A percentile compares a stretch with the other conserved stretches of the same genome.
phyloP scores from a whole-genome alignment of 1,140 invertebrate species.

The Doryteuthis pealeii region DNA sequence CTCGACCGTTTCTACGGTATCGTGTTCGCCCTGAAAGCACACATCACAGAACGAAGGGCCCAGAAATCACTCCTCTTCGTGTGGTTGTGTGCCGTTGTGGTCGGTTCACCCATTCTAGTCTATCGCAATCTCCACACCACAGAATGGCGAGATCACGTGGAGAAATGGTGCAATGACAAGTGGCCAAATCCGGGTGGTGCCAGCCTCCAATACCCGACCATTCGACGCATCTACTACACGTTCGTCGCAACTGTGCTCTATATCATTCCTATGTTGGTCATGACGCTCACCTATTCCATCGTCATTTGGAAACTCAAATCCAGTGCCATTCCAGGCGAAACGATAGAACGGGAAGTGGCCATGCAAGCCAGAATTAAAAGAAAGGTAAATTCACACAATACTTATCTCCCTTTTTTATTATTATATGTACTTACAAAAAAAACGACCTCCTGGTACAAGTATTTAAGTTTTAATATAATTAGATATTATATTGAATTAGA shows the following conservation, averaged over 20 bases:
- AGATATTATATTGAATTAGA: too few relatives aligned
- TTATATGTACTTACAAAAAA: too few relatives aligned
- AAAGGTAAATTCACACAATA: slow-evolving; percentile 45
- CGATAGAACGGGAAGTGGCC: slow-evolving; percentile 34
- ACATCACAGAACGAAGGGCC: slow-evolving; percentile 45
- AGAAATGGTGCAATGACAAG: slow-evolving; percentile 52
- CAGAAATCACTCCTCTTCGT: slow-evolving; percentile 56
- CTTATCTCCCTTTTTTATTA: too few relatives aligned
- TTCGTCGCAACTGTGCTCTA: slow-evolving; percentile 59
- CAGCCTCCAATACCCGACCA: slow-evolving; percentile 22
- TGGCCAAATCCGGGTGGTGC: slow-evolving; percentile 42
- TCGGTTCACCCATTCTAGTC: slow-evolving; percentile 55
- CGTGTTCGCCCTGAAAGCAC: slow-evolving; percentile 52
- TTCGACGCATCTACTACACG: slow-evolving; percentile 55
- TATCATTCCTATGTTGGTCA: slow-evolving; percentile 61
- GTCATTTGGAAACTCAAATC: slow-evolving; percentile 56
- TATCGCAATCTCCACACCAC: slow-evolving; percentile 39
- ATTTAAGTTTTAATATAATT: too few relatives aligned
- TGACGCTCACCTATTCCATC: slow-evolving; percentile 60
- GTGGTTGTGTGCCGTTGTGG: slow-evolving; percentile 57
- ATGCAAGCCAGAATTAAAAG: slow-evolving; percentile 37
- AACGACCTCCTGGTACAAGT: too few relatives aligned
- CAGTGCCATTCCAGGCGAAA: slow-evolving; percentile 40
- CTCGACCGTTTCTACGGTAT: slow-evolving; percentile 61
- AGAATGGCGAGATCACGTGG: slow-evolving; percentile 48